Evolutionary conservation across 2,888 invertebrate species (phyloP), one percentile per base, ranked within the genome.

Genomic region (Lordiphosa fenestrarum): DNA sequence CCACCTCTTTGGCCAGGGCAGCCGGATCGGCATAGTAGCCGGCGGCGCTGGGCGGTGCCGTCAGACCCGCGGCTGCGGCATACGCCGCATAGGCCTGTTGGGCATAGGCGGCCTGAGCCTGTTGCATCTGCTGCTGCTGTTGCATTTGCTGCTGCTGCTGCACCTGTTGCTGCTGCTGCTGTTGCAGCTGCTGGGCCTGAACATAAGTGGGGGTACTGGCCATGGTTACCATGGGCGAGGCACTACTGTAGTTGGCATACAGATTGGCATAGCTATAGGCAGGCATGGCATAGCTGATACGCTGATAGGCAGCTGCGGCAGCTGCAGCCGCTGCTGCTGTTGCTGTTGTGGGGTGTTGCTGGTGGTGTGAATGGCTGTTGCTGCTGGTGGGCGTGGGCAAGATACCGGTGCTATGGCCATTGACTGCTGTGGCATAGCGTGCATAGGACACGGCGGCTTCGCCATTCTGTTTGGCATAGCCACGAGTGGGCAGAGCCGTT

Each of bases 1-100:
- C 95, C 66, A 95, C 94, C 85, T 95, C 95, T 87, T 95, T 95
- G 82, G 95, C 95, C 68, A 94, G 89, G 41, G 93, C 90, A 49
- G 92, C 93, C 23, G 94, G 91, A 88, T 94, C 93, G 58, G 73
- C 73, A 54, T 81, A 81, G 21, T 64, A 55, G n/a, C 41, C 42
- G 2, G 55, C 46, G 0, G 40, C 4, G 19, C 33, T 19, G 19
- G 60, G 41, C 0, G 65, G 60, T 0, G 73, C 64, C 0, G 56
- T 73, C 52, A 72, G 91, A 89, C 69, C 85, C 12, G 67, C 70
- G 2, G 82, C 74, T 0, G 78, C 81, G 3, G 78, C 75, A 55
- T 78, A 78, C 12, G 82, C 78, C 1, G 82, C 75, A 52, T 78
- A 82, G 1, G 82, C 82, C 55, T 78, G 78, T 12, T 80, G 80